phyloP scores from a whole-genome alignment of 2,797 vertebrate genomes.

The Gambelia wislizenii region DNA sequence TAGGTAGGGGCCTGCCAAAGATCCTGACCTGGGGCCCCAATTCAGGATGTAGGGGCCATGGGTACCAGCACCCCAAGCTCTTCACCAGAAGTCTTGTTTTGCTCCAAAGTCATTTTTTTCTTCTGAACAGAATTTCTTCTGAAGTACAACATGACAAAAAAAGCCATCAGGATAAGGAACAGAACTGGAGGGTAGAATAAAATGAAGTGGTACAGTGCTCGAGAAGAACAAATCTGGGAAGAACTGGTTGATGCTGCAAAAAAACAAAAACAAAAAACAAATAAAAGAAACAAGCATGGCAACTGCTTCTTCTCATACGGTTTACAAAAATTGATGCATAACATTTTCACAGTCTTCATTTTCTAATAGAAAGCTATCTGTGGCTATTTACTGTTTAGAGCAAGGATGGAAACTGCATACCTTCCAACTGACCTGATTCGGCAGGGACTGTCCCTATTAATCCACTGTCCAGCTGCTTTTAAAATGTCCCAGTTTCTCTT shows the following conservation, averaged over 20 bases:
- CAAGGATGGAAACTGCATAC: too few species aligned
- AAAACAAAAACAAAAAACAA: too few species aligned
- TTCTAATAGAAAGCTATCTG: neutral
- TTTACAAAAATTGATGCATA: neutral
- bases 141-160: conserved; percentile 45
- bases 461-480: too few species aligned
- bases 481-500: too few species aligned
- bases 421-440: too few species aligned
- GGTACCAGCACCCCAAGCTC: neutral
- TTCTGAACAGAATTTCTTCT: conserved; percentile 40
- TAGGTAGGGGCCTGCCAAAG: too few species aligned
- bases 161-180: conserved; percentile 50
- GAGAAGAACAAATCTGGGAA: conserved; percentile 73
- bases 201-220: conserved; percentile 60
- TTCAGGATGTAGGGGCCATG: too few species aligned
- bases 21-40: too few species aligned
- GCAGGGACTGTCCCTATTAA: too few species aligned
- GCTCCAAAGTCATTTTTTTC: neutral
- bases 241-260: conserved; percentile 63
- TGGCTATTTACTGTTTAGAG: too few species aligned
- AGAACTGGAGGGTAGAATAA: conserved; percentile 62
- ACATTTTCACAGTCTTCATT: neutral
- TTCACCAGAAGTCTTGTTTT: conserved; percentile 36
- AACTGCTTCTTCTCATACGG: neutral
- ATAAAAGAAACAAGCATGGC: neutral